Conservation (phyloP, 2,113 vertebrate genomes). For the Passerina amoena region DNA sequence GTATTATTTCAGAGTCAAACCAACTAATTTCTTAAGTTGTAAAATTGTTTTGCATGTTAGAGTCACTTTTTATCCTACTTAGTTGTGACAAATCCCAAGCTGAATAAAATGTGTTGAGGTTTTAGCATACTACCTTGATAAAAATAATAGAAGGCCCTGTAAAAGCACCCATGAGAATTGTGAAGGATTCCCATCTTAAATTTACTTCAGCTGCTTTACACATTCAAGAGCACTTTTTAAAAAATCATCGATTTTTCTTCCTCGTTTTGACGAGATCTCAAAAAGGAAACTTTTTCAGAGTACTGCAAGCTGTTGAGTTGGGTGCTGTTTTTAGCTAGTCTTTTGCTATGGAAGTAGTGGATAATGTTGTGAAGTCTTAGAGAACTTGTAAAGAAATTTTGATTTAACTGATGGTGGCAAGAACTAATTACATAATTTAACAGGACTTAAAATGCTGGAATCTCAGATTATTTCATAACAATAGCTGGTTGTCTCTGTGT, state of each 20-base stretch:
- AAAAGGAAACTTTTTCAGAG: background rate
- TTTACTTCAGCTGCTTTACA: background rate
- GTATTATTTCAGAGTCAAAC: background rate
- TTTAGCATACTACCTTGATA: background rate
- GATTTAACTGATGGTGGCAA: background rate
- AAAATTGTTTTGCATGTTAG: background rate
- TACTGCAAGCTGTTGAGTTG: background rate
- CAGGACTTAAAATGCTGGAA: background rate
- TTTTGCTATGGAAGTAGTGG: background rate
- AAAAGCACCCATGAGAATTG: background rate
- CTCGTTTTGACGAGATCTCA: background rate
- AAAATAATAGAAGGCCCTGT: background rate
- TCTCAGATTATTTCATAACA: background rate
- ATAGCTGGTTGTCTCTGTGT: background rate
- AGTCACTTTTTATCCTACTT: background rate
- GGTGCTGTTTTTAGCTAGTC: background rate
- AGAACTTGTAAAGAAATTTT: background rate
- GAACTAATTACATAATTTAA: background rate
- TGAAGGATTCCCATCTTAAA: background rate
- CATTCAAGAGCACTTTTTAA: background rate
- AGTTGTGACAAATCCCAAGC: background rate
- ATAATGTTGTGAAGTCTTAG: background rate
- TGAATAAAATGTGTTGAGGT: background rate
- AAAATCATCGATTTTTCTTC: background rate
- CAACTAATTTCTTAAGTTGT: background rate